Base-by-base conservation (phyloP, 2,888 invertebrate genomes). In the Trimorus sp. region DNA sequence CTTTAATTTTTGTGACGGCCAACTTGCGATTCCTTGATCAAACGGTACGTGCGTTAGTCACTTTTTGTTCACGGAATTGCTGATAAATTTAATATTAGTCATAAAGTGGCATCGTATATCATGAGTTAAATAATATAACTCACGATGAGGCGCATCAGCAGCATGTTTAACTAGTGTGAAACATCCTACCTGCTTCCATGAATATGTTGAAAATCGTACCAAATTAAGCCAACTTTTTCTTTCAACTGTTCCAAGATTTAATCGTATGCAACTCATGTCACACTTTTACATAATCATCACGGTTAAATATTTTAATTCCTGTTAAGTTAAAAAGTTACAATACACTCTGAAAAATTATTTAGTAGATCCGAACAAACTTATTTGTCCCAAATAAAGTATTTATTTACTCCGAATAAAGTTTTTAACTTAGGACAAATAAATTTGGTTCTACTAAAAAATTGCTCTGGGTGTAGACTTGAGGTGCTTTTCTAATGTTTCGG, bases 101-200 rank as follows among this genome's bases (percentile, higher is more conserved):
- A 40, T 40, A 40, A 40, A 8, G 40, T 54, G 42, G 40, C 56
- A 36, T 59, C 37, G 9, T 38, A n/a, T 53, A 6, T 26, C 15
- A 14, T 14, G 40, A n/a, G 49, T 48, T 48, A 15, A 45, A 38
- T 15, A 38, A 70, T 14, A 49, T 59, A 70, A 70, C 14, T 49
- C 12, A 42, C 42, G 53, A 71, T 37, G 62, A 54, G 49, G 56
- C 16, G 49, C 65, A 56, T 74, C 63, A 74, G 65, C 38, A n/a
- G 54, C 74, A 36, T 56, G 56, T 63, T 63, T 54, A 63, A 63
- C 63, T 73, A 48, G 53, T 48, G 63, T 56, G 56, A 65, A 65
- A 63, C 65, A 14, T 63, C 42, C 45, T 53, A 49, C 38, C 26
- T 36, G 14, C 53, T 66, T 60, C 53, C 59, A 16, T n/a, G 73